Base-by-base conservation (phyloP, 2,888 invertebrate genomes). In the Ferdinandea cuprea region DNA sequence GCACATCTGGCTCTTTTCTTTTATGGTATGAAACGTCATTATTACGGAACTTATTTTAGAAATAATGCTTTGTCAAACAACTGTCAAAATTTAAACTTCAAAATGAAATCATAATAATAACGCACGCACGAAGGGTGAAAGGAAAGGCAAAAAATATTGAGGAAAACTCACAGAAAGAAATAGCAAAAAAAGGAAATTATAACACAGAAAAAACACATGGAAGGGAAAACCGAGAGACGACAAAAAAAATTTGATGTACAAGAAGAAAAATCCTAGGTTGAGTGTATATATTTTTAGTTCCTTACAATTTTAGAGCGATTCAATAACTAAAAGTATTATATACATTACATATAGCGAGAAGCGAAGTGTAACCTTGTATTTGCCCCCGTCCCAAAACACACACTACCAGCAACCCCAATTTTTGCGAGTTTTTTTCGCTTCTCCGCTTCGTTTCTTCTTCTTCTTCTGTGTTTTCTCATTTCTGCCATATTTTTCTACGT, bases 291-390 rank as follows among this genome's bases (percentile, higher is more conserved):
- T 86, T 85, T 86, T 86, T 85, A 86, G 87, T 87, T 88, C 87
- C 87, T 87, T 86, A 88, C 87, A 88, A 87, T 88, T 87, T 88
- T 88, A 87, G 86, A 87, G 87, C 87, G 87, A 87, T 87, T 88
- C 87, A 88, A 87, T 88, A 87, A 88, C 87, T 88, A 87, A 88
- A 88, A 85, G 86, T 86, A 86, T 86, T 87, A 87, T 87, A 87
- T 87, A 87, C 86, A 87, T 85, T 87, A 81, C 87, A 87, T 86
- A 87, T 87, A 87, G 85, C 81, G 85, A 86, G 87, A 87, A 86
- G 87, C 87, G 65, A 79, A 76, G 74, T 76, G 74, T 76, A 87
- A 87, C 86, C 87, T 86, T 87, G 87, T 87, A 86, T 87, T 87
- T 87, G 85, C 86, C 86, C 86, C 85, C 86, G 85, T 86, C 86